Evolutionary conservation across 53 echinoderm and acorn worm genomes (phyloP).

Genomic region (Mesocentrotus franciscanus): DNA sequence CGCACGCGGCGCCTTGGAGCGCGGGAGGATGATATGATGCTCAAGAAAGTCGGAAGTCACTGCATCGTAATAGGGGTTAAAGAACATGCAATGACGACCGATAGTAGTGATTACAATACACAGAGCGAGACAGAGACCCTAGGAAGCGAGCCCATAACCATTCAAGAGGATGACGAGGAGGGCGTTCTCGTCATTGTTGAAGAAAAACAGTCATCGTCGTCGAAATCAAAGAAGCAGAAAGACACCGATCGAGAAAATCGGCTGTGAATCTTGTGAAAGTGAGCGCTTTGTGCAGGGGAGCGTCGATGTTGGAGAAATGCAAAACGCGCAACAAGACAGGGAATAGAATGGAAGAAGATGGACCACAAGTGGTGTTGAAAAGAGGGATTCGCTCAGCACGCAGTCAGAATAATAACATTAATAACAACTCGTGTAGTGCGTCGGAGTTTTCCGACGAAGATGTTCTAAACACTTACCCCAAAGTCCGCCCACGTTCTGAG

Average conservation of each 20-base stretch:
- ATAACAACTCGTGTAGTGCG: conserved; percentile 2
- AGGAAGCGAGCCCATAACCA: not conserved
- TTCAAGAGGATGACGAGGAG: conserved; percentile 13
- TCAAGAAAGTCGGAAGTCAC: conserved; percentile 59
- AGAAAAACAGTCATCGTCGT: not conserved
- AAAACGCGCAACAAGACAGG: not conserved
- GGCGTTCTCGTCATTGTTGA: conserved; percentile 42
- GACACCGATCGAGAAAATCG: not conserved
- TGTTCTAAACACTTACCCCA: not conserved
- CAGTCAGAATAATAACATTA: not conserved
- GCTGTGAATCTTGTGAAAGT: conserved; percentile 36
- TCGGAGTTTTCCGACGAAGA: conserved; percentile 7
- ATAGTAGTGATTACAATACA: conserved; percentile 46
- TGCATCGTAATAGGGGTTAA: conserved; percentile 68
- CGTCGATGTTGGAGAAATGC: not conserved
- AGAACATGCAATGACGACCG: not conserved
- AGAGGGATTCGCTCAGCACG: not conserved
- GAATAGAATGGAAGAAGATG: not conserved
- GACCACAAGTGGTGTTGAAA: not conserved
- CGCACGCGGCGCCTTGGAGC: conserved; percentile 45
- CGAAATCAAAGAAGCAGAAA: not conserved
- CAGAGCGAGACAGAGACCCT: conserved; percentile 37
- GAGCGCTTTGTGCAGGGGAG: conserved; percentile 26
- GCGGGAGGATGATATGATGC: conserved; percentile 62
- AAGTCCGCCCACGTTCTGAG: not conserved